phyloP scores from a whole-genome alignment of 2,113 vertebrate species.

The Hydropotes inermis region DNA sequence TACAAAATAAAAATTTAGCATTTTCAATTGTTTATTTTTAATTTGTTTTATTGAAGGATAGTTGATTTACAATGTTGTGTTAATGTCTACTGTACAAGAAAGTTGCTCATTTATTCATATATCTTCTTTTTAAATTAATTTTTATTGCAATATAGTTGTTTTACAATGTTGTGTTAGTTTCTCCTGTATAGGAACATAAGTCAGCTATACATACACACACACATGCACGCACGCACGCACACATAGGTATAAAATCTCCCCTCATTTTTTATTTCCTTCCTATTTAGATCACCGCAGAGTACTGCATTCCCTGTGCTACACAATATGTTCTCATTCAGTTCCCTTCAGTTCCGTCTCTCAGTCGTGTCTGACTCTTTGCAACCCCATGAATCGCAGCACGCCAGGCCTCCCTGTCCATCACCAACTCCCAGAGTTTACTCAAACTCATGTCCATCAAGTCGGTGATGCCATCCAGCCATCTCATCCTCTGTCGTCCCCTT shows the following conservation, averaged over 20 bases:
- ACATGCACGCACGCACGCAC: fast-evolving
- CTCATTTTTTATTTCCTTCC: background rate
- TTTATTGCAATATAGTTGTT: background rate
- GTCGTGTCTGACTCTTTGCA: no score
- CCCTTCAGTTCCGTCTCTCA: no score
- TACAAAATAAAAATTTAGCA: background rate
- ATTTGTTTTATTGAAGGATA: background rate
- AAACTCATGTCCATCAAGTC: no score
- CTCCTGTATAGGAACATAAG: background rate
- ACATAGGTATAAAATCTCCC: background rate
- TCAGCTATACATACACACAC: background rate
- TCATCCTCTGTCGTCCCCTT: no score
- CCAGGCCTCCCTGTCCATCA: no score
- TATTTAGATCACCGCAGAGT: background rate
- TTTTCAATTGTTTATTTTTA: background rate
- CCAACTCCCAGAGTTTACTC: no score
- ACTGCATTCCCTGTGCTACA: background rate
- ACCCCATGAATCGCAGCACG: no score
- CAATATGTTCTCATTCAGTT: background rate
- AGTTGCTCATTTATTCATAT: background rate
- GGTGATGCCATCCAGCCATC: no score
- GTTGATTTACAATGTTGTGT: background rate
- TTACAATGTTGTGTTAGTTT: background rate
- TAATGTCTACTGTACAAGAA: background rate
- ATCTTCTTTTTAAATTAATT: background rate